Percentiles rank a stretch among this genome's conserved stretches.
These are phyloP conservation scores for Glossophaga mutica DNA, from an alignment of 2,797 vertebrate genomes.

Conservation along the genomic window DNA sequence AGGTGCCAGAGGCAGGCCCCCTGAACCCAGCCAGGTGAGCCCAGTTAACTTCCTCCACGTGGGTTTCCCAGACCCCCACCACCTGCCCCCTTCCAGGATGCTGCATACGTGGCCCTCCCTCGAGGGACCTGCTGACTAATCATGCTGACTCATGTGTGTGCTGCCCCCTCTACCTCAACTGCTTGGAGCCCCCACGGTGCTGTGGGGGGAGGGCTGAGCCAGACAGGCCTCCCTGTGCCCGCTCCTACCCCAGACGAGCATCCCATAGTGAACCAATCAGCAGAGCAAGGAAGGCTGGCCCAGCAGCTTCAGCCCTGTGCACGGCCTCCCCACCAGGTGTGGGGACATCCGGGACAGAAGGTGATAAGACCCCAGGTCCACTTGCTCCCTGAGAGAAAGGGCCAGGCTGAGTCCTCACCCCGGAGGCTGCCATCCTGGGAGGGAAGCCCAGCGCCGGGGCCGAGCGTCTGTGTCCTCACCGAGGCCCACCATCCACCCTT, in stretches of 20 bases:
- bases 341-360: background rate
- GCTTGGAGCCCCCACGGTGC: rapidly evolving
- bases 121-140: too few relatives aligned
- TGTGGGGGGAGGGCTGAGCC: background rate
- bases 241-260: background rate
- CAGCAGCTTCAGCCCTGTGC: background rate
- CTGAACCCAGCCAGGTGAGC: background rate
- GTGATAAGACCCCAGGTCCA: background rate
- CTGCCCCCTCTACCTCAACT: rapidly evolving
- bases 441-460: background rate
- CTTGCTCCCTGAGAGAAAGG: background rate
- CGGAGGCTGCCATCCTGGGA: background rate
- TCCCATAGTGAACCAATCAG: background rate
- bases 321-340: background rate
- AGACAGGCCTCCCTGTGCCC: rapidly evolving
- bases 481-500: background rate
- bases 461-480: background rate
- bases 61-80: background rate
- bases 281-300: background rate
- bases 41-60: background rate
- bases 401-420: background rate
- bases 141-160: rapidly evolving
- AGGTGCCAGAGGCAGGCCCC: background rate
- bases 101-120: rapidly evolving
- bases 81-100: background rate